Base-by-base conservation (phyloP, 2,888 invertebrate species). In the Mesorhabditis belari region DNA sequence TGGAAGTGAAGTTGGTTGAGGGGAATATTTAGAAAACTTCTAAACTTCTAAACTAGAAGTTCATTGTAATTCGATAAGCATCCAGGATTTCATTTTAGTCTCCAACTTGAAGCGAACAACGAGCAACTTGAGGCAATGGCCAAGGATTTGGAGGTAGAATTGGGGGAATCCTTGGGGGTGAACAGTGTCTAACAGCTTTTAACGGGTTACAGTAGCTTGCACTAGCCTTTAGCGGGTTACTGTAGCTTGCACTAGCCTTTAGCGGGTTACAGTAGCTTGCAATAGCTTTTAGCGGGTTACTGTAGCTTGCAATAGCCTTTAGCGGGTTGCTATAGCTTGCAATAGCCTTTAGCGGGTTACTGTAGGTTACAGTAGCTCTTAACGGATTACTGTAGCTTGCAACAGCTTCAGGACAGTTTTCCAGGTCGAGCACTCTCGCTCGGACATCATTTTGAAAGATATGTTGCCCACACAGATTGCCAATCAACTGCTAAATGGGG, bases 61-160 rank as follows among this genome's bases (percentile, higher is more conserved):
- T 35, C 17, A 35, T 12, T 12, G 35, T 6, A 17, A 17, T 35
- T 35, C 17, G 6, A 6, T 50, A 6, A 17, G n/a, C 50, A 17
- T 12, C 50, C 5, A 50, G 19, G 5, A 6, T 19, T 5, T 50
- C 50, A 35, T 35, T 74, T n/a, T 58, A 82, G 82, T 61, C 73
- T 81, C 50, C 81, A 82, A 69, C 69, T 82, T 12, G 82, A 82
- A 60, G 81, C 82, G 24, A 80, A 80, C 58, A 82, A 81, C 50
- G 81, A 78, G n/a, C 80, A 80, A 56, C 63, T 82, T 52, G 80
- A 82, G 65, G 65, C 69, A 52, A 72, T 80, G 58, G 75, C 81
- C 0, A 64, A 60, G n/a, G 80, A 80, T 57, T 51, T 77, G 24
- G 76, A 77, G 44, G 61, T 73, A n/a, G 81, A 81, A 49, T 69